Evolutionary conservation across 2,113 vertebrate genomes (phyloP).

Genomic region (Amblyornis subalaris): DNA sequence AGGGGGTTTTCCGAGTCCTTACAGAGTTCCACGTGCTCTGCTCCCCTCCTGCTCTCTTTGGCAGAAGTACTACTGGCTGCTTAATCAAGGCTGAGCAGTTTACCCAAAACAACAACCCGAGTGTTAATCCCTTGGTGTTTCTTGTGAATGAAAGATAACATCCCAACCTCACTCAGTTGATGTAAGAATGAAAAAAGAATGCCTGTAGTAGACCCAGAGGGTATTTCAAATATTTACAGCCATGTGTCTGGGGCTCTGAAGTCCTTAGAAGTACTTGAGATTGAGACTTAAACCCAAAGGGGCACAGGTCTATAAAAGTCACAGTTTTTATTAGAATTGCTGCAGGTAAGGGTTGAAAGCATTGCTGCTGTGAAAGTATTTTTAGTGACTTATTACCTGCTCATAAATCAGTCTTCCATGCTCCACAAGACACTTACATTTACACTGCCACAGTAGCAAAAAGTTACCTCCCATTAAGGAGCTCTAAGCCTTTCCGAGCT

Average conservation of each 20-base stretch:
- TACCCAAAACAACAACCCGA: not conserved
- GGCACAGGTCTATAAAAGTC: not conserved
- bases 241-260: not conserved
- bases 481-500: not conserved
- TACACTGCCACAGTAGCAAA: not conserved
- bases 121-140: not conserved
- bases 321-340: conserved; percentile 24
- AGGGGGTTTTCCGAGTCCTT: not conserved
- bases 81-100: not conserved
- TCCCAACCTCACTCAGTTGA: not conserved
- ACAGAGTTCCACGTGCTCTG: not conserved
- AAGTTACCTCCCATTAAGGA: not conserved
- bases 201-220: not conserved
- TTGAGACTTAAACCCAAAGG: conserved; percentile 5
- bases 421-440: conserved; percentile 22
- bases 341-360: conserved; percentile 27
- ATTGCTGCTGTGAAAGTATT: not conserved
- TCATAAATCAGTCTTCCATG: not conserved
- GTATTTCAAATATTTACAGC: conserved; percentile 40
- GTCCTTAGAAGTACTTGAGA: conserved; percentile 30
- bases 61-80: not conserved
- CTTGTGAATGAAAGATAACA: not conserved
- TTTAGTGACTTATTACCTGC: conserved; percentile 10
- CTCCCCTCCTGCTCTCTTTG: not conserved
- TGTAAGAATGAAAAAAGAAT: conserved; percentile 14